These are phyloP conservation scores for Synodontis membranacea DNA, from an alignment of 2,113 vertebrate genomes.

Conservation along the genomic window DNA sequence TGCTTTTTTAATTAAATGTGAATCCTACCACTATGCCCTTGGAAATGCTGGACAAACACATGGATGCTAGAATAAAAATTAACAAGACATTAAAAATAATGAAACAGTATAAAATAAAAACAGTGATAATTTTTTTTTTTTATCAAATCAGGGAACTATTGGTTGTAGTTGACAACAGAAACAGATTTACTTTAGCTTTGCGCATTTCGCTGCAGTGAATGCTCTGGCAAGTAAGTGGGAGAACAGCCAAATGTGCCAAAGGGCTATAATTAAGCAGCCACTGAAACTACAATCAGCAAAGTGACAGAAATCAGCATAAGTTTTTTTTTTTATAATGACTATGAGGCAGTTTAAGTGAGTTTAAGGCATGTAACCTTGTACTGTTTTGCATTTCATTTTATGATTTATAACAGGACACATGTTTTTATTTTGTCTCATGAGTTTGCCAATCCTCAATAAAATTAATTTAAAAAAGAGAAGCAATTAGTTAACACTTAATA, in stretches of 20 bases:
- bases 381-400: not conserved
- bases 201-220: not conserved
- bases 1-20: not conserved
- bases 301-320: not conserved
- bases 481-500: too few relatives aligned
- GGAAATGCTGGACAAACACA: not conserved
- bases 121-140: not conserved
- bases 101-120: too few relatives aligned
- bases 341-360: not conserved
- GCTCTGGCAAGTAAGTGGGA: conserved; percentile 21
- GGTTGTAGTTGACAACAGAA: not conserved
- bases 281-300: conserved; percentile 18
- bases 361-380: not conserved
- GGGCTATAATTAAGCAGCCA: conserved; percentile 17
- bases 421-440: not conserved
- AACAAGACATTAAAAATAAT: too few relatives aligned
- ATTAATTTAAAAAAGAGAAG: too few relatives aligned
- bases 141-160: not conserved
- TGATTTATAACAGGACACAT: not conserved
- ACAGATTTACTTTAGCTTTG: not conserved
- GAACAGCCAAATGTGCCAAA: conserved; percentile 11
- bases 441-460: not conserved
- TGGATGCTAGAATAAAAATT: not conserved
- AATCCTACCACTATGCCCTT: not conserved
- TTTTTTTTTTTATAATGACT: conserved; percentile 1